These are phyloP conservation scores for Grus americana DNA, from an alignment of 2,113 vertebrate species.

Conservation along the genomic window DNA sequence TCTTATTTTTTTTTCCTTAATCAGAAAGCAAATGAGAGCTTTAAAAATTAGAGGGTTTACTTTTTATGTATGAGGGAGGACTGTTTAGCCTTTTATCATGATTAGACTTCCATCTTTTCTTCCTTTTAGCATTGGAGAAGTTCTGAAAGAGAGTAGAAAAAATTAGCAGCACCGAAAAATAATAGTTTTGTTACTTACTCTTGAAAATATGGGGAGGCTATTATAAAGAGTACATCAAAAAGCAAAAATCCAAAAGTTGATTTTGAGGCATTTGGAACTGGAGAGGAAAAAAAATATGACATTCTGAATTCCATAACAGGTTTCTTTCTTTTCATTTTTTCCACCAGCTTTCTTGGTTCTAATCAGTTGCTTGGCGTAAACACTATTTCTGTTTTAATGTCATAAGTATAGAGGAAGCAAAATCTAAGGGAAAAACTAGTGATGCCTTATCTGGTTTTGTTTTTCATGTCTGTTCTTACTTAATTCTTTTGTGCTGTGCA, in stretches of 20 bases:
- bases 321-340: not conserved
- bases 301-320: not conserved
- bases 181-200: not conserved
- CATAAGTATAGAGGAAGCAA: fast-evolving
- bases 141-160: not conserved
- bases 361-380: not conserved
- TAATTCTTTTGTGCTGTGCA: not conserved
- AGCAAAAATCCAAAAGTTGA: not conserved
- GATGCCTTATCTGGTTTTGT: not conserved
- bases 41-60: not conserved
- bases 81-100: not conserved
- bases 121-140: not conserved
- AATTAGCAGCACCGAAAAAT: not conserved
- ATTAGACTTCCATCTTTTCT: not conserved
- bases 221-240: not conserved
- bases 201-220: not conserved
- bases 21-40: not conserved
- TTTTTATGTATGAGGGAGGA: not conserved
- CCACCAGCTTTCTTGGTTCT: not conserved
- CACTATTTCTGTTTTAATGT: not conserved
- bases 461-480: not conserved
- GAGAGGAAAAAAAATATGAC: not conserved
- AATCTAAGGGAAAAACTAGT: not conserved
- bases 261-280: not conserved
- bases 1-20: not conserved